Conservation (phyloP, 2,888 invertebrate genomes). For the Napeogenes inachia region DNA sequence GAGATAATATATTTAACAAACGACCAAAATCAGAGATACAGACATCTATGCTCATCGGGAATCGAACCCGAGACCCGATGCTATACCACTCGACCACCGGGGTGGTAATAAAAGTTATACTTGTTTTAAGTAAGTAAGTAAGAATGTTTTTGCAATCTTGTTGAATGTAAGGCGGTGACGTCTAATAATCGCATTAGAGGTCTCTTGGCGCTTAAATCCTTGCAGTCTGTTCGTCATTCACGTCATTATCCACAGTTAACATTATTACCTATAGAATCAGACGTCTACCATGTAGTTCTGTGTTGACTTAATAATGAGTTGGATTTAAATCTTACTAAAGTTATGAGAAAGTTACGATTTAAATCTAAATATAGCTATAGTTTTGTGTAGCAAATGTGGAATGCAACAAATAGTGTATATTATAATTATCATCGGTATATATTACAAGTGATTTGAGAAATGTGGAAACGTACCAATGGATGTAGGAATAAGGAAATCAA, state of each 20-base stretch:
- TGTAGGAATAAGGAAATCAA: conserved; percentile 39
- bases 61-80: too few species aligned
- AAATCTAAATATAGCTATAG: neutral
- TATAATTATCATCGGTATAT: neutral
- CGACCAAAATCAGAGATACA: too few species aligned
- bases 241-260: conserved; percentile 25
- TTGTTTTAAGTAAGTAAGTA: too few species aligned
- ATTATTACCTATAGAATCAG: conserved; percentile 22
- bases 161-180: conserved; percentile 1
- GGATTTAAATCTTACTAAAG: too few species aligned
- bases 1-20: too few species aligned
- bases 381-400: neutral
- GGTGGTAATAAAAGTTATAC: too few species aligned
- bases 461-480: conserved; percentile 40
- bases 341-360: too few species aligned
- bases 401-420: neutral
- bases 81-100: too few species aligned
- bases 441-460: conserved; percentile 27
- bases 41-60: too few species aligned
- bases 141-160: too few species aligned
- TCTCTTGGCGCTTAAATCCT: conserved; percentile 32
- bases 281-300: conserved; percentile 17
- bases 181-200: conserved; percentile 25
- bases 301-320: neutral
- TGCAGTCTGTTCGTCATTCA: conserved; percentile 22